Evolutionary conservation across 23 tunicate genomes (phyloP), one percentile per base, ranked within the genome.

Genomic region (Phallusia fumigata): DNA sequence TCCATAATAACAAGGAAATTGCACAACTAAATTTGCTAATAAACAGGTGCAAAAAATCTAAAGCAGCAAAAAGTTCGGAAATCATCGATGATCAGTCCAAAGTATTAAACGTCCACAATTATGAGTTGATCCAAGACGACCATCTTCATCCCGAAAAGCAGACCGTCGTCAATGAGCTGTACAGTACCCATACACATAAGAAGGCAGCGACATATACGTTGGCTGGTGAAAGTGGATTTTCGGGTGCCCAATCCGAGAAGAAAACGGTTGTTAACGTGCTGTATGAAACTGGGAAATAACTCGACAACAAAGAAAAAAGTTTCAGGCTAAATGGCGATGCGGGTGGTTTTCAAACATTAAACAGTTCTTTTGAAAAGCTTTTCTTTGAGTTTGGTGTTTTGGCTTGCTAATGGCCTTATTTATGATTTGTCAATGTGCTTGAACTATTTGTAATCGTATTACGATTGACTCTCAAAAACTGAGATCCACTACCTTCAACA

Each of bases 81-180:
- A 58, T 21, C 69, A 58, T 58, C 69, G 69, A 58, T 21, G 26
- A 58, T 58, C 69, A 58, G 28, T 58, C 26, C 11, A 24, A 58
- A 58, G 28, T 13, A 24, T 11, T 58, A 1, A 58, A 8, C 28
- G 69, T 6, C 16, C 69, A 58, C 69, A 58, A 22, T 21, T 58
- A 58, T 24, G 69, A 58, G 28, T 24, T 58, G 28, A 58, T 58
- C 16, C 11, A 8, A 13, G 69, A 58, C 28, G 69, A 58, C 3
- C 69, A 58, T 1, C 28, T 24, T 24, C 8, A 22, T 13, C 26
- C 28, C 11, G 69, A 58, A 8, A 22, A 24, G 28, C 26, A 21
- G 16, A 58, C 69, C 13, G 69, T 58, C 69, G 28, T 58, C 69
- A 58, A 58, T 16, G 69, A 58, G 28, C 69, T 58, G 69, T 58